Evolutionary conservation across 2,113 vertebrate species (phyloP).

Genomic region (Aspidoscelis tigris): DNA sequence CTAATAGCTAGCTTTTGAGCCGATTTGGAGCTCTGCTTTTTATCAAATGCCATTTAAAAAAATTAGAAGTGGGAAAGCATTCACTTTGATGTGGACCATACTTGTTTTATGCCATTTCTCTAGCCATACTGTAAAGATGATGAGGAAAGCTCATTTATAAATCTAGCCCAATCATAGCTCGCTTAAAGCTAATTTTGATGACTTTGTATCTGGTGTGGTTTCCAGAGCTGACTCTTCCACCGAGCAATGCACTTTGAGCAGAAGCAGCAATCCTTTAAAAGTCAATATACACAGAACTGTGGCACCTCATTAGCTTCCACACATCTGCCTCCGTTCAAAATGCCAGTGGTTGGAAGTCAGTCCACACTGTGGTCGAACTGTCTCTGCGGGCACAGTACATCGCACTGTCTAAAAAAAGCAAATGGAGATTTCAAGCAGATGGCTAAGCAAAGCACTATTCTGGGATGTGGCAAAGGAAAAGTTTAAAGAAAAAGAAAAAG

Average conservation of each 20-base stretch:
- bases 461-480: too few relatives aligned
- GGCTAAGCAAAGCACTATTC: background rate
- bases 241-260: background rate
- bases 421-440: too few relatives aligned
- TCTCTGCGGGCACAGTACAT: background rate
- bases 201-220: background rate
- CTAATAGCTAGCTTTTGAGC: rapidly evolving
- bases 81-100: background rate
- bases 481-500: background rate
- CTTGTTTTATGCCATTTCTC: background rate
- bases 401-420: too few relatives aligned
- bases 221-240: background rate
- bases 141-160: background rate
- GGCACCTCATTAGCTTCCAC: background rate
- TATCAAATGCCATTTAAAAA: background rate
- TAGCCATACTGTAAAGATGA: background rate
- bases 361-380: background rate
- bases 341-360: background rate
- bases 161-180: background rate
- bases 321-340: background rate
- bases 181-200: background rate
- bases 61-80: background rate
- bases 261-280: background rate
- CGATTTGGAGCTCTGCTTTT: background rate
- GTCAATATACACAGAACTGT: background rate